Base-by-base conservation (phyloP, 2,113 vertebrate genomes). In the Solea solea region DNA sequence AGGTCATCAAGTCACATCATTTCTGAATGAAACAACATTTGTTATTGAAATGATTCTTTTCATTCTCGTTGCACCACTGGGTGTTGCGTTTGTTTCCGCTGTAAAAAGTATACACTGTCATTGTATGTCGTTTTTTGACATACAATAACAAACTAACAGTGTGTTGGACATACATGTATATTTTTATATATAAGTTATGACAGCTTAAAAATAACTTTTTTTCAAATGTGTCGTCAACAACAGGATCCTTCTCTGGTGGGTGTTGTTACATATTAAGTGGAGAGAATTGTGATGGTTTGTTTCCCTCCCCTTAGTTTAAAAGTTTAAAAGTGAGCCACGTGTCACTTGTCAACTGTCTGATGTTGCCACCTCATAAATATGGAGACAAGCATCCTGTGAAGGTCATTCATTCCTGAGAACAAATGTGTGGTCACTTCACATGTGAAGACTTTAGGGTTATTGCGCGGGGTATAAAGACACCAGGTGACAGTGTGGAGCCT, bases 361-460 rank as follows among this genome's bases (percentile, higher is more conserved):
- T 76, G 69, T 64, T 46, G n/a, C 42, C 51, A 60, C 72, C 64
- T 74, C 68, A 65, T 83, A 74, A 76, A 83, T 71, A 74, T 76
- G 74, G 53, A 79, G 42, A 64, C 9, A 48, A 52, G 61, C 68
- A 76, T 79, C 72, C 66, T 75, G 84, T 64, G 58, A 69, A 69
- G 53, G 62, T 67, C 50, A 66, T 82, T 66, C 52, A 27, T 11
- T 54, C 9, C 61, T 45, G 57, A 66, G 45, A 68, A 71, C 74
- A 83, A 74, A 65, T 58, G 64, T 68, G 70, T 81, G 64, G 64
- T 67, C 66, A 56, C 80, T 66, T 81, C 74, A 77, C 71, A 72
- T 55, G 67, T 74, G n/a, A 42, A 28, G 28, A 41, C 46, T 84
- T 90, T 80, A 90, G 83, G 76, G 86, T 85, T 81, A 78, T 87